A percentile compares a stretch with the other conserved stretches of the same genome.
Evolutionary conservation across 2,888 invertebrate genomes (phyloP).

Genomic region (Drosophila peninsularis): DNA sequence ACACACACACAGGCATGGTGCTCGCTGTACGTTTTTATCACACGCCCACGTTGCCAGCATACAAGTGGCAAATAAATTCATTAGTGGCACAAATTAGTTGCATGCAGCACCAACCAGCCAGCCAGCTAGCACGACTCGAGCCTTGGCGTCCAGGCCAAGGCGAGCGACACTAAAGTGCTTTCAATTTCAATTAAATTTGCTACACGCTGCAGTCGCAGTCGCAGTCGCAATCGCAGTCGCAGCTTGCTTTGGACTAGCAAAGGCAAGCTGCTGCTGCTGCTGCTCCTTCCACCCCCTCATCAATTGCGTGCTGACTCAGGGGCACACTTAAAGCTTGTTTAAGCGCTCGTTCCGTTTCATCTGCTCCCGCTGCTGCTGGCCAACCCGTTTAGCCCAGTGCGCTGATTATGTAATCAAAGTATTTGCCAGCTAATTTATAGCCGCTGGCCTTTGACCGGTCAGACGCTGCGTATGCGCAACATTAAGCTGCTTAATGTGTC

Average conservation of each 20-base stretch:
- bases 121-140: slow-evolving; percentile 11
- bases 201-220: slow-evolving; percentile 49
- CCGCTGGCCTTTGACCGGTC: slow-evolving; percentile 54
- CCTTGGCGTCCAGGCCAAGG: slow-evolving; percentile 40
- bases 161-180: slow-evolving; percentile 80
- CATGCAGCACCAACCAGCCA: slow-evolving; percentile 59
- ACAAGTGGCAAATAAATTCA: slow-evolving; percentile 81
- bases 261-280: background rate
- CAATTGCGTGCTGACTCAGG: slow-evolving; percentile 76
- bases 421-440: slow-evolving; percentile 81
- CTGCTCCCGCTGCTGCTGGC: slow-evolving; percentile 35
- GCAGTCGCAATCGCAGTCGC: slow-evolving; percentile 34
- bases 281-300: slow-evolving; percentile 7
- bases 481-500: slow-evolving; percentile 26
- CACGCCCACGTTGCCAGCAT: slow-evolving; percentile 76
- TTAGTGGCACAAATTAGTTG: slow-evolving; percentile 80
- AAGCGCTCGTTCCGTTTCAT: slow-evolving; percentile 73
- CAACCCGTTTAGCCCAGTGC: slow-evolving; percentile 23
- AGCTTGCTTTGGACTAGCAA: slow-evolving; percentile 21
- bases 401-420: slow-evolving; percentile 80
- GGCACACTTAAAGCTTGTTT: slow-evolving; percentile 79
- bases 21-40: slow-evolving; percentile 53
- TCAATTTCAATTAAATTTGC: slow-evolving; percentile 80
- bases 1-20: slow-evolving; percentile 2
- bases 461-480: slow-evolving; percentile 55